Base-by-base conservation (phyloP, 2,888 invertebrate genomes). In the Drosophila mulleri region DNA sequence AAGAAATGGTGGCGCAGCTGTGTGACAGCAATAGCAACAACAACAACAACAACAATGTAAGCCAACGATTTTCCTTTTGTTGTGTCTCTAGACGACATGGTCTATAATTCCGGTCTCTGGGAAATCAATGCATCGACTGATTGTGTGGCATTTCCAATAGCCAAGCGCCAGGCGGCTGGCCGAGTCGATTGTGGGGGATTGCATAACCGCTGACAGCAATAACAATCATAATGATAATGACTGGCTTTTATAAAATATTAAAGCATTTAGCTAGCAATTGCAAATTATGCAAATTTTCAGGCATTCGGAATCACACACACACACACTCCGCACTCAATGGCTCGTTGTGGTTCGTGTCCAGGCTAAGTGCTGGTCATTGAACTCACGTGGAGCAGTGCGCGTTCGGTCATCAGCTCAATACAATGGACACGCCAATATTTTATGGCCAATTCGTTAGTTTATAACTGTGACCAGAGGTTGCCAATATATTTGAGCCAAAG, bases 351-450 rank as follows among this genome's bases (percentile, higher is more conserved):
- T 63, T 60, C 29, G 65, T 59, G 76, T 57, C 76, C 35, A 1
- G 32, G 64, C 57, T 75, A 58, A 39, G n/a, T 5, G 47, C 41
- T 84, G 85, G 82, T 88, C 88, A 83, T 62, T 85, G 86, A 83
- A 83, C 82, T 58, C 41, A n/a, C 41, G 32, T 48, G 35, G 12
- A 35, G 12, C 41, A 35, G 29, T 37, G 14, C 35, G 8, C 35
- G 37, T n/a, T 64, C 16, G 20, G 39, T 54, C 42, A 53, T 18
- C 52, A 64, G 65, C 52, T 50, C 57, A 50, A 62, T 37, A 83
- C 81, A 88, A 88, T 86, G 62, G 67, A 45, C 79, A 72, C 74
- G 81, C 75, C 66, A 68, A 83, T 82, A 74, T 70, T 61, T 69
- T 32, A 67, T 63, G 59, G 32, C 45, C 63, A 67, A 65, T 70